Evolutionary conservation across 2,113 vertebrate genomes (phyloP).

Genomic region (Montifringilla adamsi): DNA sequence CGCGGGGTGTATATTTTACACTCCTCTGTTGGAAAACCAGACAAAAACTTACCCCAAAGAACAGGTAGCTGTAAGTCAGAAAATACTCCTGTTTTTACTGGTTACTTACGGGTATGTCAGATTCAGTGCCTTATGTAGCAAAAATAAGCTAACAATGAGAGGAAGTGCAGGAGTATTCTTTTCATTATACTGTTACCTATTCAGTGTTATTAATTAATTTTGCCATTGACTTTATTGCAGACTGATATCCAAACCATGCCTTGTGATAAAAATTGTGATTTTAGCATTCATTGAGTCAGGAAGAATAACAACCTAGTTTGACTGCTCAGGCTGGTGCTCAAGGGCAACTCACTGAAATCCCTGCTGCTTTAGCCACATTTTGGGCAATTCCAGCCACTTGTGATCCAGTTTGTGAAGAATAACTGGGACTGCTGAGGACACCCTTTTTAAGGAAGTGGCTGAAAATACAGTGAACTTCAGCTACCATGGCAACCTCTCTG

Average conservation of each 20-base stretch:
- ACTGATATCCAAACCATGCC: not conserved
- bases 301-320: not conserved
- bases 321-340: not conserved
- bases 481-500: constrained; percentile 11
- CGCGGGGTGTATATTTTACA: not conserved
- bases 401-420: not conserved
- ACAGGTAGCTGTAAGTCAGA: not conserved
- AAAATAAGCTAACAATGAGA: not conserved
- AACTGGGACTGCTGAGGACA: not conserved
- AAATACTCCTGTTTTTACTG: not conserved
- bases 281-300: not conserved
- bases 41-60: not conserved
- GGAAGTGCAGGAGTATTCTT: not conserved
- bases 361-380: not conserved
- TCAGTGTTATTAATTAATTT: not conserved
- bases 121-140: not conserved
- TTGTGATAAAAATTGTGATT: not conserved
- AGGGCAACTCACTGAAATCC: not conserved
- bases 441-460: not conserved
- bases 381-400: not conserved
- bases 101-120: not conserved
- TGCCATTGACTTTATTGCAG: not conserved
- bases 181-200: not conserved
- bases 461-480: not conserved
- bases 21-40: not conserved